phyloP scores from a whole-genome alignment of 2,888 invertebrate genomes.

The Hoplodrina blanda region DNA sequence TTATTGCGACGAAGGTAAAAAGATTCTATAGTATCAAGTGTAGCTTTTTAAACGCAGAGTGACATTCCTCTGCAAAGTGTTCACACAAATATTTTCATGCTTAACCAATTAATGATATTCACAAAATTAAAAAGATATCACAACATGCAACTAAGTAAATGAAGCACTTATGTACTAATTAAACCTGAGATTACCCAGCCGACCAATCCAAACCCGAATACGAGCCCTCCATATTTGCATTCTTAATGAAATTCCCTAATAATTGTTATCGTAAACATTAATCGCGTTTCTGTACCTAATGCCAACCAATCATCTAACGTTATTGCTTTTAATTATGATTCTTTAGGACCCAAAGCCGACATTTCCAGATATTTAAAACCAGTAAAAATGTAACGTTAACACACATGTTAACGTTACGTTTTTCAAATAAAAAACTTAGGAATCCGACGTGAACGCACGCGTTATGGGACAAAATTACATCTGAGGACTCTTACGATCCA shows the following conservation, averaged over 20 bases:
- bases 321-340: conserved; percentile 74
- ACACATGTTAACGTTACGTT: conserved; percentile 57
- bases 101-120: conserved; percentile 4
- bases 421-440: conserved; percentile 34
- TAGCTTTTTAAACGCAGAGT: not conserved
- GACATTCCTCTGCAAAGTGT: not conserved
- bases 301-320: conserved; percentile 69
- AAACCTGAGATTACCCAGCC: conserved; percentile 33
- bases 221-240: conserved; percentile 70
- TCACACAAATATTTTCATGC: not conserved
- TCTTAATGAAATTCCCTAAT: conserved; percentile 74
- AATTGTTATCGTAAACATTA: conserved; percentile 73
- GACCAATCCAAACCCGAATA: conserved; percentile 45
- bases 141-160: not conserved
- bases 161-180: conserved; percentile 36
- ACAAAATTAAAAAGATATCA: conserved; percentile 18
- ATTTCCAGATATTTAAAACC: conserved; percentile 50
- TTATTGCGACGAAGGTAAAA: not conserved
- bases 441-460: conserved; percentile 62
- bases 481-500: conserved; percentile 56
- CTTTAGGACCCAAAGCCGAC: conserved; percentile 61
- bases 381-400: conserved; percentile 57
- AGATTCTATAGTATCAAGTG: not conserved
- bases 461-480: conserved; percentile 54
- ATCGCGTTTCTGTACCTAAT: conserved; percentile 69